Percentiles rank a stretch among this genome's conserved stretches.
Evolutionary conservation across 2,888 invertebrate species (phyloP).

Genomic region (Lasioglossum calceatum): DNA sequence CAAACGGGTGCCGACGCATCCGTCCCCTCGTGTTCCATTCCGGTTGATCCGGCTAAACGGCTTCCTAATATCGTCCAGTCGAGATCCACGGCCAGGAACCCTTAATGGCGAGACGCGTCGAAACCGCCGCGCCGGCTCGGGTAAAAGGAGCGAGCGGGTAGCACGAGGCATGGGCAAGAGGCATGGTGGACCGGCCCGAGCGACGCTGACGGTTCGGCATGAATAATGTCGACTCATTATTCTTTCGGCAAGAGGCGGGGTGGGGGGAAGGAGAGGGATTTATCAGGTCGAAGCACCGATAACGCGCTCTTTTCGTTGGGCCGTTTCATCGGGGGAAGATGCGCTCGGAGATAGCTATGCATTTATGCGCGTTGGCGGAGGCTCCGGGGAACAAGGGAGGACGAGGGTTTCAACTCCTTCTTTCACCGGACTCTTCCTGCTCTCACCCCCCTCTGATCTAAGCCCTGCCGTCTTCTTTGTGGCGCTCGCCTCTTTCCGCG

Average conservation of each 20-base stretch:
- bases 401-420: conserved; percentile 45
- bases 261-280: conserved; percentile 73
- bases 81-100: conserved; percentile 61
- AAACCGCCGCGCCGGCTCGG: conserved; percentile 37
- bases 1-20: conserved; percentile 61
- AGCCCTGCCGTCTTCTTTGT: conserved; percentile 27
- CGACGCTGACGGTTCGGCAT: conserved; percentile 76
- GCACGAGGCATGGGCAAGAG: conserved; percentile 34
- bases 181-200: conserved; percentile 67
- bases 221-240: conserved; percentile 82
- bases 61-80: conserved; percentile 70
- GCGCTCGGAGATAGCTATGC: conserved; percentile 78
- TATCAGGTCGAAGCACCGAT: conserved; percentile 80
- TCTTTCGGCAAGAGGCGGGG: conserved; percentile 69
- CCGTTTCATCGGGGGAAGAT: conserved; percentile 77
- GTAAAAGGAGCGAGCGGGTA: conserved; percentile 38
- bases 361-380: conserved; percentile 76
- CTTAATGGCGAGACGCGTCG: conserved; percentile 72
- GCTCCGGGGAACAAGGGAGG: conserved; percentile 43
- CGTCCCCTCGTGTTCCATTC: conserved; percentile 48
- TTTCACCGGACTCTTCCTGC: conserved; percentile 16
- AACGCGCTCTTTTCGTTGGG: conserved; percentile 80
- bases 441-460: conserved; percentile 19
- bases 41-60: conserved; percentile 72
- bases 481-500: not conserved